Base-by-base conservation (phyloP, 2,797 vertebrate genomes). In the Gymnoscopelus braueri region DNA sequence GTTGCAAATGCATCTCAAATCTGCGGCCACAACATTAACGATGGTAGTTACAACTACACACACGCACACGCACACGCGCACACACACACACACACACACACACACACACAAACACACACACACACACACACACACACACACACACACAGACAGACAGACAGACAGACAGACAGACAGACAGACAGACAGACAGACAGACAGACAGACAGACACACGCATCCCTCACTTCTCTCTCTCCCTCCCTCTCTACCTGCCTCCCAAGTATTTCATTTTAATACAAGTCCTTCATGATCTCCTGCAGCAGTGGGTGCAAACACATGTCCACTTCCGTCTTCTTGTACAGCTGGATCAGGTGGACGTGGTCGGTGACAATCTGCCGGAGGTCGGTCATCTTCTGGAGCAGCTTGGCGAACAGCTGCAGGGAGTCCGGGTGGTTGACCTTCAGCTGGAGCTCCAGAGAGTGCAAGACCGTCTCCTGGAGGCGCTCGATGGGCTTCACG, bases 301-400 rank as follows among this genome's bases (percentile, higher is more conserved):
- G 92, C 74, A 99, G 95, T 0, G 98, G 98, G 74, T 99, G 98
- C 60, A 99, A 89, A 78, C 94, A 95, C 94, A 98, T 96, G 85
- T 98, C 97, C 44, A 95, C 88, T 89, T 99, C 98, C 0, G 96
- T 96, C 89, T 99, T 97, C 92, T 97, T 97, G 78, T 99, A 94
- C 61, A 98, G 91, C 88, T 98, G 96, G 86, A 98, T 93, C 35
- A 97, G 89, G 91, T 97, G 97, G 76, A 99, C 98, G 0, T 99
- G 97, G 78, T 99, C 94, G 0, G 97, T 96, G 72, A 99, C 98
- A 15, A 99, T 96, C 92, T 99, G 97, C 78, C 98, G 94, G 85
- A 99, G 95, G 93, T 99, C 98, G 3, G 97, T 99, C 98, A 99
- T 99, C 93, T 99, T 99, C 94, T 99, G 98, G 48, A 99, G 95